Evolutionary conservation across 2,888 invertebrate species (phyloP).

Genomic region (Xanthia togata): DNA sequence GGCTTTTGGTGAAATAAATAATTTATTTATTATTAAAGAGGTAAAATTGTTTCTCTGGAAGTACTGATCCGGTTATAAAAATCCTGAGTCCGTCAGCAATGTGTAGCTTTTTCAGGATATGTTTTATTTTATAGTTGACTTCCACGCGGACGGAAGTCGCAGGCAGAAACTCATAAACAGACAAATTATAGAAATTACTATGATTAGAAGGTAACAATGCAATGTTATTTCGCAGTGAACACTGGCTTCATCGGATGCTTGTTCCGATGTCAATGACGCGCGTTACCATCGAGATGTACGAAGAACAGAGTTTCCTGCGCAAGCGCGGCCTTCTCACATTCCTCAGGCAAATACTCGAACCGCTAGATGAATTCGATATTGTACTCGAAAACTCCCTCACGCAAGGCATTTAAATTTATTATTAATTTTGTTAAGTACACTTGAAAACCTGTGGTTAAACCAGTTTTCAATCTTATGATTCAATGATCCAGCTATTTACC

Average conservation of each 20-base stretch:
- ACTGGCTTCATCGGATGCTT: slow-evolving; percentile 97
- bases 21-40: too few species aligned
- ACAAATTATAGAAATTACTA: neutral
- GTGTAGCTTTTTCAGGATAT: neutral
- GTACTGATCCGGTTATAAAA: neutral
- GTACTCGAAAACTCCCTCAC: slow-evolving; percentile 96
- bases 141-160: neutral
- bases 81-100: too few species aligned
- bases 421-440: slow-evolving; percentile 15
- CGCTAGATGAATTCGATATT: slow-evolving; percentile 96
- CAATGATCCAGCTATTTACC: slow-evolving; percentile 44
- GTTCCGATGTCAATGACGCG: slow-evolving; percentile 97
- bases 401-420: slow-evolving; percentile 83
- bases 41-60: neutral
- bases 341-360: slow-evolving; percentile 96
- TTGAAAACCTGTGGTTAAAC: slow-evolving; percentile 46
- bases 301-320: slow-evolving; percentile 98
- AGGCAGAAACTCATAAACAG: neutral
- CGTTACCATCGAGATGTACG: slow-evolving; percentile 98
- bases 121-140: neutral
- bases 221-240: slow-evolving; percentile 92
- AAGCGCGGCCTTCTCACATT: slow-evolving; percentile 96
- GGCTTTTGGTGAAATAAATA: too few species aligned
- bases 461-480: slow-evolving; percentile 41
- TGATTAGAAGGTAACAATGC: neutral